Evolutionary conservation across 2,113 vertebrate species (phyloP).

Genomic region (Tychaedon coryphoeus): DNA sequence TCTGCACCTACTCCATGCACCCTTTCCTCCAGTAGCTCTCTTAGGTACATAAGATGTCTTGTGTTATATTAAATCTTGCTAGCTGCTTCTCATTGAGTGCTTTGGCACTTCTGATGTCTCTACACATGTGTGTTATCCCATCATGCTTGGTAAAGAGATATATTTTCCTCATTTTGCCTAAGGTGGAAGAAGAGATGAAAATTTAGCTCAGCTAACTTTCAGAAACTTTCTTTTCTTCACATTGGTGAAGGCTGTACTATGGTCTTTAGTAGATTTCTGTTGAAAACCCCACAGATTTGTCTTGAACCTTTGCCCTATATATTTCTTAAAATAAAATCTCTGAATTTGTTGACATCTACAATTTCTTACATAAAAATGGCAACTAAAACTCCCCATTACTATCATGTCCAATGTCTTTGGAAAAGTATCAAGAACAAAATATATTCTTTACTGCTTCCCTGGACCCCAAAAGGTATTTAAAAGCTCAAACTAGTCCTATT

Average conservation of each 20-base stretch:
- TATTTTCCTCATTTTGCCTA: neutral
- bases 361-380: neutral
- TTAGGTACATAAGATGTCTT: neutral
- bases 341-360: neutral
- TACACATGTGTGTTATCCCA: neutral
- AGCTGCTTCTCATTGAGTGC: neutral
- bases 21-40: neutral
- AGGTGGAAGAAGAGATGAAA: neutral
- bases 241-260: neutral
- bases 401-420: neutral
- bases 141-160: neutral
- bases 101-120: neutral
- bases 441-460: neutral
- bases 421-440: neutral
- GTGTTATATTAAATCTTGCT: neutral
- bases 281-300: neutral
- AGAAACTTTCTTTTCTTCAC: neutral
- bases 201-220: neutral
- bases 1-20: neutral
- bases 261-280: neutral
- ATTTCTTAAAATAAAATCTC: neutral
- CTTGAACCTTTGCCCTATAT: neutral
- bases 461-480: neutral
- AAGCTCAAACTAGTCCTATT: neutral
- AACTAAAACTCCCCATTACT: neutral